Evolutionary conservation across 1,140 invertebrate species (phyloP).

Genomic region (Pseudobourletiella spinata): DNA sequence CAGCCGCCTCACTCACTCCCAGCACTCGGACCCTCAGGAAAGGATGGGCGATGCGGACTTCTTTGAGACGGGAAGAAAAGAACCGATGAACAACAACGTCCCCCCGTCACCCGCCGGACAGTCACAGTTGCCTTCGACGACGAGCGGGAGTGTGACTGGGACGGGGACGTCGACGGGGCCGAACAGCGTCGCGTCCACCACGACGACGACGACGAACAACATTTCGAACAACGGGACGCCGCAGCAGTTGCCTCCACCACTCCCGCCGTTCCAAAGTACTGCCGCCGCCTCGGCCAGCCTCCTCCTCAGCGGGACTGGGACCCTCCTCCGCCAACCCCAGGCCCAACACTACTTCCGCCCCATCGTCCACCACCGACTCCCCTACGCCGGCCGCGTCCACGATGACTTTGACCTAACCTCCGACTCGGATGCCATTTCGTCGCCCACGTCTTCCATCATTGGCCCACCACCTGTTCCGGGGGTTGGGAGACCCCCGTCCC

Average conservation of each 20-base stretch:
- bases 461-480: conserved; percentile 28
- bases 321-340: conserved; percentile 9
- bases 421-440: conserved; percentile 34
- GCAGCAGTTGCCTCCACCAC: not conserved
- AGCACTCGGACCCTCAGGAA: not conserved
- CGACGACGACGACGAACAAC: no score
- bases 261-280: no score
- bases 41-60: conserved; percentile 27
- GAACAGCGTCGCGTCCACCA: no score
- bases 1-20: not conserved
- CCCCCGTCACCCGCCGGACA: conserved; percentile 13
- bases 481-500: conserved; percentile 29
- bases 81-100: conserved; percentile 33
- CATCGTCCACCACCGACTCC: conserved; percentile 21
- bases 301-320: not conserved
- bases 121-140: conserved; percentile 27
- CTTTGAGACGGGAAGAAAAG: conserved; percentile 24
- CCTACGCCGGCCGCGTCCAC: conserved; percentile 16
- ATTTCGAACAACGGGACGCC: no score
- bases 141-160: not conserved
- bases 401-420: conserved; percentile 34
- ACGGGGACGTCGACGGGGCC: no score
- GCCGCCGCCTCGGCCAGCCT: not conserved
- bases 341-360: conserved; percentile 28
- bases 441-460: conserved; percentile 34